A percentile compares a stretch with the other conserved stretches of the same genome.
phyloP scores from a whole-genome alignment of 2,797 vertebrate species.

The Trachops cirrhosus region DNA sequence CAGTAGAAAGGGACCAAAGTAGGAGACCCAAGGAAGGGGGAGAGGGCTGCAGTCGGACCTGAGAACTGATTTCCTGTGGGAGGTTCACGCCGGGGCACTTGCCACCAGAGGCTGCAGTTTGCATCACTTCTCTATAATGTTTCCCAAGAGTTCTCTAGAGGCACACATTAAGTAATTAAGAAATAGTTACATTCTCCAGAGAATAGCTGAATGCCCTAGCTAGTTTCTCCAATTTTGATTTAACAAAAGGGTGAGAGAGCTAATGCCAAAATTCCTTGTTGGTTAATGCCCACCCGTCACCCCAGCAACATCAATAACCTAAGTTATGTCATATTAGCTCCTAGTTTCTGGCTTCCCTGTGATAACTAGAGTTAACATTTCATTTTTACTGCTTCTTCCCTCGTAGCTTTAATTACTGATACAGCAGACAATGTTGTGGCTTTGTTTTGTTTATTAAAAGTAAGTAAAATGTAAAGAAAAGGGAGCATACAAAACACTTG shows the following conservation, averaged over 20 bases:
- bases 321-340: background rate
- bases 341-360: constrained; percentile 8
- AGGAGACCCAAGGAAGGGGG: background rate
- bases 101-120: background rate
- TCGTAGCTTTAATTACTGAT: constrained; percentile 17
- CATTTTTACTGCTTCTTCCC: constrained; percentile 13
- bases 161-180: constrained; percentile 60
- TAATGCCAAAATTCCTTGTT: background rate
- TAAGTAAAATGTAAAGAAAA: constrained; percentile 53
- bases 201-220: constrained; percentile 30
- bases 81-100: background rate
- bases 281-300: background rate
- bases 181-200: constrained; percentile 42
- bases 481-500: background rate
- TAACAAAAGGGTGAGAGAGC: background rate
- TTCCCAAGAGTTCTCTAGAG: constrained; percentile 50
- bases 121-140: background rate
- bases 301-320: background rate
- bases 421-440: background rate
- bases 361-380: constrained; percentile 10
- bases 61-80: background rate
- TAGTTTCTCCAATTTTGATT: constrained; percentile 35
- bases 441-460: constrained; percentile 40
- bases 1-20: background rate
- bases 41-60: background rate